A percentile compares a stretch with the other conserved stretches of the same genome.
Conservation (phyloP, 2,888 invertebrate species). For the Omphaloscelis lunosa region DNA sequence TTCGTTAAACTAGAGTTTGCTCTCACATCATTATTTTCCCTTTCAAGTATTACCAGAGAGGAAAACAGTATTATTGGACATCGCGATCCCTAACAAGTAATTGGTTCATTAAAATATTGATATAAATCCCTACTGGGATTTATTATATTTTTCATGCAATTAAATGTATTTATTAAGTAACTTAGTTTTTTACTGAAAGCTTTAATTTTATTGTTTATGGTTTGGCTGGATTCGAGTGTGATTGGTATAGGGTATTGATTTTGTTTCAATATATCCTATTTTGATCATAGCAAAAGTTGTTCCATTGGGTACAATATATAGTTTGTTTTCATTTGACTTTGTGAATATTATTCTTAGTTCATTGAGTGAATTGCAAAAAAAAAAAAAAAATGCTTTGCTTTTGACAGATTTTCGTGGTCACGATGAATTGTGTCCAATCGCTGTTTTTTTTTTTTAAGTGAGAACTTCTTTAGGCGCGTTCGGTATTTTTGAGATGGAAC, state of each 20-base stretch:
- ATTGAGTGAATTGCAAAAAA: no score
- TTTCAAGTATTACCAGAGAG: constrained; percentile 19
- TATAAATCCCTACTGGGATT: constrained; percentile 38
- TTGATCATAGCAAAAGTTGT: not conserved
- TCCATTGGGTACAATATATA: not conserved
- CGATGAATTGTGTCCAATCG: not conserved
- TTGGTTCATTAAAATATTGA: constrained; percentile 61
- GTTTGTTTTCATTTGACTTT: no score
- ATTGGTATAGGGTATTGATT: not conserved
- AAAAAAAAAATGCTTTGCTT: not conserved
- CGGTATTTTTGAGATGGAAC: no score
- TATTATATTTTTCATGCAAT: constrained; percentile 44
- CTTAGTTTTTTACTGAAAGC: constrained; percentile 13
- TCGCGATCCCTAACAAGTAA: constrained; percentile 34
- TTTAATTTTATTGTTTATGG: not conserved
- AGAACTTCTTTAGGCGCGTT: no score
- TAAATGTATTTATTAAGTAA: constrained; percentile 24
- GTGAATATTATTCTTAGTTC: no score
- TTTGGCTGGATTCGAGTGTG: not conserved
- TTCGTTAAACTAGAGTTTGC: not conserved
- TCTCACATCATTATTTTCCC: constrained; percentile 38
- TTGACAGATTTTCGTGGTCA: no score
- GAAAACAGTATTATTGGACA: constrained; percentile 26
- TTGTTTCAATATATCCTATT: not conserved
- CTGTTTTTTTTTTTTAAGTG: not conserved